Conservation (phyloP, 2,888 invertebrate species). For the Buathra laborator region DNA sequence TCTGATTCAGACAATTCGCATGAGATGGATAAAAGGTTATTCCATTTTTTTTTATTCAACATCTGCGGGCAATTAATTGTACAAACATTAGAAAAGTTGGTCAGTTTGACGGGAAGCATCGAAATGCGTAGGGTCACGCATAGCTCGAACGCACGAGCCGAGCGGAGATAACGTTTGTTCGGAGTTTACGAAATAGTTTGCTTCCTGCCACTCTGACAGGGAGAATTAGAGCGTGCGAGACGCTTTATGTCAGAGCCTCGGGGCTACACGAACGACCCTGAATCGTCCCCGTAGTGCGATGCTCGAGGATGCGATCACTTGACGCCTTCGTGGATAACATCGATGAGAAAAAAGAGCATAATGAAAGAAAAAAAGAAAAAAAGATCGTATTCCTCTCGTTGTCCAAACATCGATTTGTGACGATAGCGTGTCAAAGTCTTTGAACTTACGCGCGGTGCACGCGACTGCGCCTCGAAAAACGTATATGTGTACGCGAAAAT, state of each 20-base stretch:
- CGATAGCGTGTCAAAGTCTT: neutral
- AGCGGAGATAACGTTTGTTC: slow-evolving; percentile 62
- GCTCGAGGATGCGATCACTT: slow-evolving; percentile 69
- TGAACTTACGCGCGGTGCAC: neutral
- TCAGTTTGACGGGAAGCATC: slow-evolving; percentile 18
- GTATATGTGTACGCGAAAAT: slow-evolving; percentile 9
- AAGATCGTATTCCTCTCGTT: neutral
- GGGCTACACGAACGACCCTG: slow-evolving; percentile 66
- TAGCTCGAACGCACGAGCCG: slow-evolving; percentile 60
- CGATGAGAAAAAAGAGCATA: neutral
- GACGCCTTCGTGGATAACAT: slow-evolving; percentile 16
- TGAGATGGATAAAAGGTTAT: neutral
- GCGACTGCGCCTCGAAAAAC: neutral
- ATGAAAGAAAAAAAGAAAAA: slow-evolving; percentile 3
- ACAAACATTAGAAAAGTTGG: neutral
- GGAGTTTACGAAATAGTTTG: slow-evolving; percentile 73
- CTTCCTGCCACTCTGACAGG: slow-evolving; percentile 70
- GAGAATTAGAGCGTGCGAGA: slow-evolving; percentile 74
- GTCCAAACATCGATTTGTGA: slow-evolving; percentile 9
- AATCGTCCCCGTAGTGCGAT: slow-evolving; percentile 40
- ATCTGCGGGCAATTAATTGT: neutral
- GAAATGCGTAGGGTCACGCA: slow-evolving; percentile 45
- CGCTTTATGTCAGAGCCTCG: slow-evolving; percentile 63
- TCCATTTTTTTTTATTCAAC: neutral
- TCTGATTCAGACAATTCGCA: neutral